Evolutionary conservation across 2,888 invertebrate species (phyloP), one percentile per base, ranked within the genome.

Genomic region (Ditula angustiorana): DNA sequence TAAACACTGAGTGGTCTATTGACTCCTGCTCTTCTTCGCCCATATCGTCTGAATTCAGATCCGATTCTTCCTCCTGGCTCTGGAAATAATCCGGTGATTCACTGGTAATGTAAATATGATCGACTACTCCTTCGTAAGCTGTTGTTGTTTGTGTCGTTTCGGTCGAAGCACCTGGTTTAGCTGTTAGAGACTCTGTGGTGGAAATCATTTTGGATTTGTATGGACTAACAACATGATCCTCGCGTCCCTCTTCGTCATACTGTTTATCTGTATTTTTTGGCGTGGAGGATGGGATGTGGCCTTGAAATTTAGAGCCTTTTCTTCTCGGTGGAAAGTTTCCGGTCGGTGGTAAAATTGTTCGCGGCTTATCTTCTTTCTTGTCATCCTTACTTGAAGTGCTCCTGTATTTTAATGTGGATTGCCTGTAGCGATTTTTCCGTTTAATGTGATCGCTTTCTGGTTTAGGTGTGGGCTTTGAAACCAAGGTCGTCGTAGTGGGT

Each of bases 341-440:
- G 2, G 78, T 37, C 23, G 73, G 28, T 26, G 73, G 65, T 28
- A 74, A 16, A 55, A 73, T 68, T 28, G 78, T 73, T 68, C 72
- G 76, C 57, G 74, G 78, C 64, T 80, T 87, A 23, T 87, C 84
- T 50, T 65, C 57, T 88, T 92, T 92, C 74, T 84, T 90, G 67
- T 92, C 92, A 62, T 91, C 90, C 62, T 91, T 92, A 0, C 90
- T 83, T n/a, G 92, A 92, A 23, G 92, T 92, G 19, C 92, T 92
- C 76, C 92, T 91, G 8, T 79, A 67, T 75, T 90, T 83, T 60
- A 92, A 70, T 16, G 90, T 90, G 11, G 92, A 89, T 72, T 88
- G 87, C 73, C 92, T 79, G 69, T 86, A 92, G 52, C 92, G 85
- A 67, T 89, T 92, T 72, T 79, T 86, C 68, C 72, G 83, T 69